Evolutionary conservation across 2,888 invertebrate species (phyloP), one percentile per base, ranked within the genome.

Genomic region (Brachylomia viminalis): DNA sequence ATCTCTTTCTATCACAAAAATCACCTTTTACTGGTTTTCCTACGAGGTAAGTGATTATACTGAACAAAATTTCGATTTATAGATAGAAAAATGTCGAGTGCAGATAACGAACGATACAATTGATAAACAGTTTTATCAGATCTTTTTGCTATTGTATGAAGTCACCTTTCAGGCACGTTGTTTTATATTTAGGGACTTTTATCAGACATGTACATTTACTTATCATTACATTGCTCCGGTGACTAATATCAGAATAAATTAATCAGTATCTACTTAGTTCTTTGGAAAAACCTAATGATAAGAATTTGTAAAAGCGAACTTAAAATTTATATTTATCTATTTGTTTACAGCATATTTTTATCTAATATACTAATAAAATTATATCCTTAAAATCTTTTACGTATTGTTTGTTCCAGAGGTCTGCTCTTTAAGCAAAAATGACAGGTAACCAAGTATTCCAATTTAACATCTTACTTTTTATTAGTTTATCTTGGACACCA

Each of bases 1-100:
- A 59, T 47, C 49, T 81, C 0, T 58, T 52, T 74, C 74, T 81
- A 59, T 38, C 81, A 65, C 58, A 65, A 65, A 80, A 59, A 38
- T 0, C 52, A 59, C 33, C n/a, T 45, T 38, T 47, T 38, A 65
- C 64, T 59, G 38, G 58, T 81, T 74, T 45, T 3, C 64, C 56
- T 59, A 15, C 52, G 81, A 78, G 52, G 65, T 52, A 59, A 75
- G 33, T 47, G 56, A 65, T 74, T 54, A 59, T 65, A 78, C 78
- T 78, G 59, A 65, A 81, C 45, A 20, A 81, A 30, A 45, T 38
- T 65, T 78, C 78, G 81, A 78, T 78, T 74, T 81, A 74, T 81
- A 78, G 78, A 78, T 79, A 82, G 73, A 58, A 64, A 5, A n/a
- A 67, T 52, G 62, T 62, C 23, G 47, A 61, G 61, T 52, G 20